Base-by-base conservation (phyloP, 2,888 invertebrate genomes). In the Vanessa cardui region DNA sequence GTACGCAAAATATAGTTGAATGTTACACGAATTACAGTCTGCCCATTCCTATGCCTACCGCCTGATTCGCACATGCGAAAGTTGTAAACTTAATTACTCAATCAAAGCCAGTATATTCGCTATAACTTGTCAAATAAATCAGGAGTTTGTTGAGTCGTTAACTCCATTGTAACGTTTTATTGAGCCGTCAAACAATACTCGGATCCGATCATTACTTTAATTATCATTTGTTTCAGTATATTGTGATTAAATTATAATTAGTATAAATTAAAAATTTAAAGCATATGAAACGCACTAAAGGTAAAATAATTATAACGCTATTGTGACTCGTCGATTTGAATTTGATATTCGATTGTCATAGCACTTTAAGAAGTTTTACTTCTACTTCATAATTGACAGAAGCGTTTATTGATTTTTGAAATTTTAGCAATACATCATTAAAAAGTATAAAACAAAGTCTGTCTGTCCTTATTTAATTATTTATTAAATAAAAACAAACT, bases 121-220 rank as follows among this genome's bases (percentile, higher is more conserved):
- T 73, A 81, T 83, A 84, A 83, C 80, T 82, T 85, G 86, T 85
- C 88, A 82, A 84, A 87, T 87, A 86, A 86, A 86, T 82, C 80
- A 70, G 74, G 73, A 76, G 76, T 75, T 77, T 77, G 76, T 71
- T 73, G 66, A 69, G 74, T 79, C 80, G 78, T 81, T 78, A 76
- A 77, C 78, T 83, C 76, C 77, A 81, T 83, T 78, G 78, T 76
- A 75, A 74, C 76, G 77, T 75, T 86, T 85, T 84, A 86, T 80
- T 74, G 79, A 66, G 75, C 76, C 78, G 72, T 83, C 76, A 83
- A 81, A 81, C 59, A 64, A 58, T 49, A 49, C 44, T 58, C 21
- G 46, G 68, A 68, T 56, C 66, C 67, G 69, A 68, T 54, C 31
- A 54, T 31, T 31, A n/a, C 31, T 56, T 61, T 60, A 70, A 69